A percentile compares a stretch with the other conserved stretches of the same genome.
Evolutionary conservation across 2,797 vertebrate genomes (phyloP).

Genomic region (Siniperca undulata): DNA sequence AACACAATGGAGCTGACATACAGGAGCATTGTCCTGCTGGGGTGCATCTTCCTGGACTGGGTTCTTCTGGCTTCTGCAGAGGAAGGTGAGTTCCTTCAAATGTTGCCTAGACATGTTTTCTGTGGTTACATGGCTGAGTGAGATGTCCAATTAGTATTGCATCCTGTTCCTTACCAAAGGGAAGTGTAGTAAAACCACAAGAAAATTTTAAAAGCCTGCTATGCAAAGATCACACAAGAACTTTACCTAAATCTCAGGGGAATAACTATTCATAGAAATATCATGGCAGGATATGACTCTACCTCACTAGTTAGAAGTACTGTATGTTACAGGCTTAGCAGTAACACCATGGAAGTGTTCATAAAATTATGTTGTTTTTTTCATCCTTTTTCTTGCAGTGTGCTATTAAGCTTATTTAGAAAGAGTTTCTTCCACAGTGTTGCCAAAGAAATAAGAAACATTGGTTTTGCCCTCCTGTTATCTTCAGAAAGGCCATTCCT

Average conservation of each 20-base stretch:
- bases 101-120: conserved; percentile 33
- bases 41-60: conserved; percentile 71
- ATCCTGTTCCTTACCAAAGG: conserved; percentile 4
- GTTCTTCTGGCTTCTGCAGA: conserved; percentile 76
- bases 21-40: conserved; percentile 72
- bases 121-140: conserved; percentile 37
- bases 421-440: not conserved
- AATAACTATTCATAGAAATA: not conserved
- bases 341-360: not conserved
- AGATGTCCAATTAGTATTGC: conserved; percentile 39
- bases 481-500: conserved; percentile 31
- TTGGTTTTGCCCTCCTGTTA: conserved; percentile 13
- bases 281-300: conserved; percentile 3
- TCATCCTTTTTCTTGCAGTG: not conserved
- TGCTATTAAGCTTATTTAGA: conserved; percentile 8
- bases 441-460: conserved; percentile 14
- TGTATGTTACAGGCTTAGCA: not conserved
- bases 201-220: conserved; percentile 1
- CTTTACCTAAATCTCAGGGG: conserved; percentile 4
- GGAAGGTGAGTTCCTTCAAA: conserved; percentile 81
- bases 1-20: conserved; percentile 80
- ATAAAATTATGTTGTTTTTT: not conserved
- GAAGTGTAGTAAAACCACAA: conserved; percentile 36
- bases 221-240: not conserved
- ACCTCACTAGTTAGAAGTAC: not conserved